Evolutionary conservation across 1,140 invertebrate genomes (phyloP).

Genomic region (Pantala flavescens): DNA sequence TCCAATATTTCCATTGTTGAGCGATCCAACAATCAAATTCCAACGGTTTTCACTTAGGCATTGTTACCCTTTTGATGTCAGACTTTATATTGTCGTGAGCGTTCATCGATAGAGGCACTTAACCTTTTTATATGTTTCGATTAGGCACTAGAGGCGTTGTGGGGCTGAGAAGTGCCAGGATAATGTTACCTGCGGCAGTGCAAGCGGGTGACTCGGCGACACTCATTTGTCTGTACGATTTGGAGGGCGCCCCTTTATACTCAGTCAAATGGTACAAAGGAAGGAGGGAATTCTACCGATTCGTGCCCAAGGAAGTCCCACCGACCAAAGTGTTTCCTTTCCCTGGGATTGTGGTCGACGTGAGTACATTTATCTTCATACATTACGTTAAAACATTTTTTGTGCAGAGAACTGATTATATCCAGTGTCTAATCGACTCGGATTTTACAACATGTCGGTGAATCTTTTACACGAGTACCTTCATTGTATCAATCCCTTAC

Average conservation of each 20-base stretch:
- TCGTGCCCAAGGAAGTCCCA: conserved; percentile 31
- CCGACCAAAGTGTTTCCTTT: conserved; percentile 32
- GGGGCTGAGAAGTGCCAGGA: background rate
- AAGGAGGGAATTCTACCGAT: conserved; percentile 31
- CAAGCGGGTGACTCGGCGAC: conserved; percentile 26
- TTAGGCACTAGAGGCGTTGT: background rate
- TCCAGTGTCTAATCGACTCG: too few species aligned
- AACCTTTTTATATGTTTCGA: background rate
- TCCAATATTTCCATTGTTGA: too few species aligned
- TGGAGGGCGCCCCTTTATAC: conserved; percentile 35
- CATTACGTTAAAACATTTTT: too few species aligned
- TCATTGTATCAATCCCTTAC: too few species aligned
- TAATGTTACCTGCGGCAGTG: conserved; percentile 21
- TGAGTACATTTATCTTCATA: conserved; percentile 24
- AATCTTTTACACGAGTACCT: too few species aligned
- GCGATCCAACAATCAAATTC: too few species aligned
- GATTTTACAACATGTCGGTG: too few species aligned
- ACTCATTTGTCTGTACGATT: conserved; percentile 33
- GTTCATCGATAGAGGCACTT: too few species aligned
- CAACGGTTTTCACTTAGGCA: too few species aligned
- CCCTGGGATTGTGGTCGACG: conserved; percentile 32
- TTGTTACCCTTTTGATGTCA: too few species aligned
- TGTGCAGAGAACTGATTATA: too few species aligned
- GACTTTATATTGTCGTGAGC: too few species aligned
- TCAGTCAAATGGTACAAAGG: conserved; percentile 40